Conservation (phyloP, 2,113 vertebrate species). For the Passer domesticus region DNA sequence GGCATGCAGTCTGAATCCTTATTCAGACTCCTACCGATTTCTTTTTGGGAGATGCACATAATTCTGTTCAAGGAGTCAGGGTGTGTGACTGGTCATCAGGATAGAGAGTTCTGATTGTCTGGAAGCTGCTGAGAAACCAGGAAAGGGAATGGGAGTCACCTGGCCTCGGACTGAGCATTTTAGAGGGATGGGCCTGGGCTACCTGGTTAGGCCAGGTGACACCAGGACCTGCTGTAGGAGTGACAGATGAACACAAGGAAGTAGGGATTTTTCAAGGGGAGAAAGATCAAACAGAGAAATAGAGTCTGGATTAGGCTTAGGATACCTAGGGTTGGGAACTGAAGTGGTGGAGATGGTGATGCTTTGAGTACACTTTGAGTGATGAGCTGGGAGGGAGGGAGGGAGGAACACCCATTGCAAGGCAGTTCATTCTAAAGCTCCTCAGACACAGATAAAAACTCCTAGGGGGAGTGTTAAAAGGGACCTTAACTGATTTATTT, state of each 20-base stretch:
- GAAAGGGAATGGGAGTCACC: background rate
- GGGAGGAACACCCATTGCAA: background rate
- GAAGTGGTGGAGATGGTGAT: background rate
- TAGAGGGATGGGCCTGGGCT: background rate
- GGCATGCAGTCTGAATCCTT: background rate
- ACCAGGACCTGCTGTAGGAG: background rate
- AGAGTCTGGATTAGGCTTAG: background rate
- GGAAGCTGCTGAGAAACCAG: background rate
- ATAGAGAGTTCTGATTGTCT: background rate
- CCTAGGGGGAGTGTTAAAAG: background rate
- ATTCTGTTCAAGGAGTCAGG: background rate
- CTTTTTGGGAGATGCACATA: background rate
- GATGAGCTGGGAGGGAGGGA: background rate
- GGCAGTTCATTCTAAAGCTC: background rate
- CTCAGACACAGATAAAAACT: background rate
- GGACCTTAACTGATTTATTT: background rate
- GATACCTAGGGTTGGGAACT: background rate
- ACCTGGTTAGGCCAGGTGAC: background rate
- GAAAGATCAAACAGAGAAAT: background rate
- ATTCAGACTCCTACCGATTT: background rate
- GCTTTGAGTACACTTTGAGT: background rate
- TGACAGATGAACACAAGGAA: background rate
- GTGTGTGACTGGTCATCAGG: background rate
- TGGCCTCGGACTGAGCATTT: fast-evolving
- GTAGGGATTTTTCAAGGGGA: background rate